Base-by-base conservation (phyloP, 1,140 invertebrate genomes). In the Papilio machaon region DNA sequence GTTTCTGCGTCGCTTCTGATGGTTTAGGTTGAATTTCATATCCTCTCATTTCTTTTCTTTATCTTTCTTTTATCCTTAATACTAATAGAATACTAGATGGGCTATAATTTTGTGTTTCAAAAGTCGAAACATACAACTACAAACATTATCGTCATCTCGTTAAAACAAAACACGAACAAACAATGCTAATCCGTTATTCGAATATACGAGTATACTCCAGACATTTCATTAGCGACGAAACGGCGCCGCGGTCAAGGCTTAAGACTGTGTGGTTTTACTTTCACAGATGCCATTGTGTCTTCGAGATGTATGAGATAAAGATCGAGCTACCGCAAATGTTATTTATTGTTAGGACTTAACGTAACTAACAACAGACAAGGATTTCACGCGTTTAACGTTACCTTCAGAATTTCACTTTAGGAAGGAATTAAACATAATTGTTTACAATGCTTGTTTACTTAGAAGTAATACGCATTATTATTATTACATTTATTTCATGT, bases 211-310 rank as follows among this genome's bases (percentile, higher is more conserved):
- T 23, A 30, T 23, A 13, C 83, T 84, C 84, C 82, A 81, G 81
- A 85, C 83, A 76, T 87, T 90, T 88, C 84, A 85, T 88, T 89
- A 82, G 87, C 85, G 82, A 88, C 85, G 87, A 84, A 87, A 91
- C 89, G 80, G 82, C 79, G 64, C 82, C 70, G 80, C 85, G 89
- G 89, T 88, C 88, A 90, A 91, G 87, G 85, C 87, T 90, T 64
- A 64, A 64, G 84, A 75, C 23, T 80, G 43, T 83, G 64, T 81
- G 81, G 83, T 84, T 87, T 85, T 80, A 83, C 84, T 91, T 91
- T 90, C 85, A 83, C 85, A 78, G 67, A 47, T 13, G 35, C 46
- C 19, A 64, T 47, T 52, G 47, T 80, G 19, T 64, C 23, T 64
- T 64, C 19, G 58, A n/a, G 58, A 60, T 17, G 23, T 64, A 70